phyloP scores from a whole-genome alignment of 2,797 vertebrate genomes.

The Odontamblyopus lacepedii region DNA sequence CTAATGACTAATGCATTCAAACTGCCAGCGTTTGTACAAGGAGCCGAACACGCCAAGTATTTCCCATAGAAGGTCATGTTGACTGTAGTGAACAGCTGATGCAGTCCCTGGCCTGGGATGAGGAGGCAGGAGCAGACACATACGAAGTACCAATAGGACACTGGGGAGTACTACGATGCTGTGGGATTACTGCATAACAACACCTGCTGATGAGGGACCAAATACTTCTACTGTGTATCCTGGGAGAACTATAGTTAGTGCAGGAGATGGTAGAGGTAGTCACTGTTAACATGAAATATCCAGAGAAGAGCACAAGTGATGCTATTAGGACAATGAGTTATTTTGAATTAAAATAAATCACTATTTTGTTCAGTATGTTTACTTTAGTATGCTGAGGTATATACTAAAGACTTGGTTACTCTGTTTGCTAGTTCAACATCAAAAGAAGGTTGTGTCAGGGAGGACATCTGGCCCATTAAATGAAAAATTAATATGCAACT shows the following conservation, averaged over 20 bases:
- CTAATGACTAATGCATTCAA: neutral
- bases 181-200: constrained; percentile 30
- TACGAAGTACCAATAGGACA: constrained; percentile 17
- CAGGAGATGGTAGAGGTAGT: neutral
- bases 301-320: neutral
- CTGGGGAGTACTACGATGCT: constrained; percentile 20
- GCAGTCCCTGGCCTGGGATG: constrained; percentile 13
- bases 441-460: neutral
- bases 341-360: neutral
- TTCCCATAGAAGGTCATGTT: constrained; percentile 40
- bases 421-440: neutral
- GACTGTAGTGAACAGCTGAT: constrained; percentile 46
- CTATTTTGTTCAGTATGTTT: neutral
- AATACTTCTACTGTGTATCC: constrained; percentile 23
- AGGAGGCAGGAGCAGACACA: constrained; percentile 7
- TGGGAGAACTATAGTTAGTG: constrained; percentile 53
- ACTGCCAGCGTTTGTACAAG: neutral
- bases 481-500: neutral
- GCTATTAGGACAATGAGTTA: neutral
- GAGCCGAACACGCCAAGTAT: constrained; percentile 26
- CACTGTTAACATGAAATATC: constrained; percentile 32
- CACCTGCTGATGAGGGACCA: constrained; percentile 37
- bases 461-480: neutral
- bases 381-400: neutral
- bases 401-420: neutral